Evolutionary conservation across 2,113 vertebrate genomes (phyloP), one percentile per base, ranked within the genome.

Genomic region (Apeltes quadracus): DNA sequence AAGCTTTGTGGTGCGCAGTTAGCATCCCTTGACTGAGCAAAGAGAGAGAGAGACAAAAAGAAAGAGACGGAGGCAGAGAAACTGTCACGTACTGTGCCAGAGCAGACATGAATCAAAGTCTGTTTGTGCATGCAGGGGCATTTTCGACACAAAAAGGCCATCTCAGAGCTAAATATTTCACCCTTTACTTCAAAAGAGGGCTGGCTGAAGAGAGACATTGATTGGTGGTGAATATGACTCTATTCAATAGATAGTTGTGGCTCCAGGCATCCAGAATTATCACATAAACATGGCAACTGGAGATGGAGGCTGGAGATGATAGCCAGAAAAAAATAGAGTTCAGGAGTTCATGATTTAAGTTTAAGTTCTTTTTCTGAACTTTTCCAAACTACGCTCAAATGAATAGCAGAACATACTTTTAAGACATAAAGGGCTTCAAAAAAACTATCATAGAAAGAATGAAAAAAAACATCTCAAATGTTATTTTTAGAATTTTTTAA

Each of bases 61-160:
- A 6, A 53, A 50, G 32, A 72, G 53, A 58, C 27, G 3, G 56
- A 61, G 38, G 64, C 51, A 72, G 69, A 81, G 43, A 55, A 58
- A 63, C 32, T 56, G 64, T 71, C 53, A 61, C 48, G 63, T 58
- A 41, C 39, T 81, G 34, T 59, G 55, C 75, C 36, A 53, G 22
- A 62, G 34, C 11, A 73, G 59, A 84, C 56, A 83, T 71, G 64
- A 85, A 69, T 81, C 65, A 74, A n/a, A 55, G 63, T 66, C 69
- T 83, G 76, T 64, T 81, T 79, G 72, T 83, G 72, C 70, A 78
- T 72, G 54, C n/a, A 16, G 14, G 54, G 66, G 41, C 58, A 69
- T 85, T 87, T 79, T 77, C 46, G 22, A 34, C 78, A 82, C 71
- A 87, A 76, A 82, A 85, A 76, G 68, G 46, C 39, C 63, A 36